Percentiles rank a stretch among this genome's conserved stretches.
Evolutionary conservation across 2,888 invertebrate species (phyloP).

Genomic region (Drosophila kanekoi): DNA sequence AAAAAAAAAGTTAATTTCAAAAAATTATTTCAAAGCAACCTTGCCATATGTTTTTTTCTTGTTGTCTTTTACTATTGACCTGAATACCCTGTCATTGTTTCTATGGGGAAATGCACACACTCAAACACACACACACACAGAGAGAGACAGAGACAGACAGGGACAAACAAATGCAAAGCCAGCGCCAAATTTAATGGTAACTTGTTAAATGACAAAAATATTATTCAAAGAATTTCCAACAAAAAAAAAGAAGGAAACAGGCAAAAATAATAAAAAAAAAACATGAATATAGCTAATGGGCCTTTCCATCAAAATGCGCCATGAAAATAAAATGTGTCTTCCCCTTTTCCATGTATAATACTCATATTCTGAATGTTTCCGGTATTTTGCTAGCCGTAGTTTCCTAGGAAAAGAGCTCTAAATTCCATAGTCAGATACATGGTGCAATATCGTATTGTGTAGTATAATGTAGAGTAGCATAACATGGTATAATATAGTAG

Average conservation of each 20-base stretch:
- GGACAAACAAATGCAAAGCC: conserved; percentile 37
- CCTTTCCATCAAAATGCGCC: conserved; percentile 1
- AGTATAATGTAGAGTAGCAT: too few relatives aligned
- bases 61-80: conserved; percentile 79
- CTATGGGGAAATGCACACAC: conserved; percentile 66
- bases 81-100: conserved; percentile 73
- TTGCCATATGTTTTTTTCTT: conserved; percentile 73
- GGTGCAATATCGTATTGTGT: background rate
- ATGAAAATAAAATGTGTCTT: conserved; percentile 24
- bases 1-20: conserved; percentile 70
- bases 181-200: conserved; percentile 57
- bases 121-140: conserved; percentile 4
- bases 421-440: conserved; percentile 1
- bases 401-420: background rate
- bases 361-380: conserved; percentile 20
- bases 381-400: background rate
- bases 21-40: conserved; percentile 80
- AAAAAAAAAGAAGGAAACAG: conserved; percentile 13
- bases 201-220: conserved; percentile 64
- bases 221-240: conserved; percentile 36
- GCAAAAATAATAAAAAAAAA: conserved; percentile 15
- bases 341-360: conserved; percentile 3
- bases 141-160: conserved; percentile 4
- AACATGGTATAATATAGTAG: too few relatives aligned
- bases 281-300: conserved; percentile 13